phyloP scores from a whole-genome alignment of 2,888 invertebrate species.

The Drosophila anomelani region DNA sequence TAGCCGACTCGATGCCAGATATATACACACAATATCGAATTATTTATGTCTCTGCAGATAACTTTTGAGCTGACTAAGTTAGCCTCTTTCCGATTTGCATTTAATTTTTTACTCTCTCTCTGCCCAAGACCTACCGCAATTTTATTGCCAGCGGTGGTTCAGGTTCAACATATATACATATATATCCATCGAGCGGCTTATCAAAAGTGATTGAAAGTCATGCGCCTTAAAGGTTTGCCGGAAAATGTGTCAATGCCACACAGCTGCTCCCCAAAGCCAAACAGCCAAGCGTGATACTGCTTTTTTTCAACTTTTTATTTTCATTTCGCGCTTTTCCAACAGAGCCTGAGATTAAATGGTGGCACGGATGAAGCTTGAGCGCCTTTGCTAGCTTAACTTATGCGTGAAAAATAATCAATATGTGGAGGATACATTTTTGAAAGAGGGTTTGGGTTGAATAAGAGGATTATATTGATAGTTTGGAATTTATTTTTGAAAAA shows the following conservation, averaged over 20 bases:
- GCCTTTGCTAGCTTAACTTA: constrained; percentile 6
- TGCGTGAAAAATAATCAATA: constrained; percentile 33
- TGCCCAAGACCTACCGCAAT: constrained; percentile 31
- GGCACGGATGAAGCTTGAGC: background rate
- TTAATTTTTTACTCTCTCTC: background rate
- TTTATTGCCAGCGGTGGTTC: background rate
- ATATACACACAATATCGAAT: constrained; percentile 35
- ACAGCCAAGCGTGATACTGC: constrained; percentile 22
- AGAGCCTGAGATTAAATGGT: constrained; percentile 18
- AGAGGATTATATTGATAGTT: background rate
- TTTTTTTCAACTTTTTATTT: constrained; percentile 22
- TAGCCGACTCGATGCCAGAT: constrained; percentile 28
- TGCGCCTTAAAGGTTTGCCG: constrained; percentile 23
- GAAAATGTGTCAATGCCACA: constrained; percentile 24
- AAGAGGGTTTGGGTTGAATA: background rate
- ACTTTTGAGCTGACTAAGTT: constrained; percentile 7
- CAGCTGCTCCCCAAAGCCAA: constrained; percentile 10
- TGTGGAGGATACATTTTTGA: background rate
- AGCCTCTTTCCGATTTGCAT: constrained; percentile 23
- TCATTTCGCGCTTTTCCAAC: constrained; percentile 13
- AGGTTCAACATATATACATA: background rate
- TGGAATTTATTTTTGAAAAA: background rate
- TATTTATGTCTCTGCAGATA: constrained; percentile 32
- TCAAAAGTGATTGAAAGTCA: constrained; percentile 23
- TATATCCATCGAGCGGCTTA: constrained; percentile 11